phyloP scores from a whole-genome alignment of 1,140 invertebrate genomes.

The Orchestia grillus region DNA sequence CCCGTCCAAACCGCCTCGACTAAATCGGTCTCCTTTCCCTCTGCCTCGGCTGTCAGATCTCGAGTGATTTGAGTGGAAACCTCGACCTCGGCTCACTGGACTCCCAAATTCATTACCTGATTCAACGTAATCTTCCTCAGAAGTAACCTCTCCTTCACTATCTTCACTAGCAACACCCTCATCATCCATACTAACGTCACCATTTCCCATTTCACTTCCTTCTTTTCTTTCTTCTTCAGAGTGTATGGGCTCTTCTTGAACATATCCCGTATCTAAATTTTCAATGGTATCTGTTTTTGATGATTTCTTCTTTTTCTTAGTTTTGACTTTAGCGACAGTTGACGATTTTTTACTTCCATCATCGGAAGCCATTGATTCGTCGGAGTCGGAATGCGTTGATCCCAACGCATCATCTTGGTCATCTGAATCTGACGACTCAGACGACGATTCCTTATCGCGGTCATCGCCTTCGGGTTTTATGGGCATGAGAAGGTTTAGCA shows the following conservation, averaged over 20 bases:
- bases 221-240: not conserved
- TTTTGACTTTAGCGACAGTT: not conserved
- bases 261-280: slow-evolving; percentile 34
- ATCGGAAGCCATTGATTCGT: slow-evolving; percentile 30
- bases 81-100: not conserved
- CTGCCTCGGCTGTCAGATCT: not conserved
- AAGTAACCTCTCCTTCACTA: not conserved
- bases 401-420: not conserved
- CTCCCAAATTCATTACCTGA: not conserved
- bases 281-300: not conserved
- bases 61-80: not conserved
- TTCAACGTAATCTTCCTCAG: not conserved
- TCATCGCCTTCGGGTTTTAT: not conserved
- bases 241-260: slow-evolving; percentile 33
- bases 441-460: not conserved
- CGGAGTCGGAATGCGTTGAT: not conserved
- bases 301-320: slow-evolving; percentile 16
- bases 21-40: not conserved
- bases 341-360: not conserved
- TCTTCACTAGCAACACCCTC: slow-evolving; percentile 30
- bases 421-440: slow-evolving; percentile 17
- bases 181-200: slow-evolving; percentile 10
- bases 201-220: not conserved
- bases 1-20: not conserved
- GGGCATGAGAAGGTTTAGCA: not conserved